phyloP scores from a whole-genome alignment of 2,113 vertebrate genomes.

The Paradisaea rubra region DNA sequence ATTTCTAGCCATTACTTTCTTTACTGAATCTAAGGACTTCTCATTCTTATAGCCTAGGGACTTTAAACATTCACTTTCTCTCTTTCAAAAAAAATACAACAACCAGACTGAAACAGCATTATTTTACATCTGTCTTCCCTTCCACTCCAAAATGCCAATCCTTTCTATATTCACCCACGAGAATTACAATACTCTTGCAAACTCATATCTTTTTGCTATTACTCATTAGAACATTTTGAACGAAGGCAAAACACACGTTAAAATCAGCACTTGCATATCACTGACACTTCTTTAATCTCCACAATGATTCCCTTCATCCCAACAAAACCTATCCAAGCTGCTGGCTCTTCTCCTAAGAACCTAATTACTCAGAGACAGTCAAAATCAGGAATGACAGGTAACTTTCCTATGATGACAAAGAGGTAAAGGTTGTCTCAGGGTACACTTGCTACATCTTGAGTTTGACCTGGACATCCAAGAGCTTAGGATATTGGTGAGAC shows the following conservation, averaged over 20 bases:
- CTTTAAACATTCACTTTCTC: background rate
- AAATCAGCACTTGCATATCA: background rate
- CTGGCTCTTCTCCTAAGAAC: background rate
- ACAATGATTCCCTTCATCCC: background rate
- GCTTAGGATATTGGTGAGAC: background rate
- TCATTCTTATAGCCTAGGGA: background rate
- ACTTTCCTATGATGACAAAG: background rate
- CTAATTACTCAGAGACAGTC: background rate
- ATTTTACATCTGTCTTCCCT: background rate
- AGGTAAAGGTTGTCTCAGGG: background rate
- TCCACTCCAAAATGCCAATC: background rate
- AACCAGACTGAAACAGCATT: background rate
- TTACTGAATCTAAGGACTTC: background rate
- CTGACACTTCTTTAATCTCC: background rate
- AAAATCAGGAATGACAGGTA: background rate
- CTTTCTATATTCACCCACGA: background rate
- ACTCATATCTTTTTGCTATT: background rate
- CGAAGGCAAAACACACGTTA: background rate
- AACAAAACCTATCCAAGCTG: background rate
- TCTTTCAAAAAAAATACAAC: background rate
- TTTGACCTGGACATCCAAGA: background rate
- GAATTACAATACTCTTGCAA: background rate
- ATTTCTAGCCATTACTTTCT: background rate
- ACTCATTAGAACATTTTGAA: background rate
- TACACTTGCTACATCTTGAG: background rate